Percentiles rank a stretch among this genome's conserved stretches.
Evolutionary conservation across 2,888 invertebrate species (phyloP).

Genomic region (Melanostoma mellinum): DNA sequence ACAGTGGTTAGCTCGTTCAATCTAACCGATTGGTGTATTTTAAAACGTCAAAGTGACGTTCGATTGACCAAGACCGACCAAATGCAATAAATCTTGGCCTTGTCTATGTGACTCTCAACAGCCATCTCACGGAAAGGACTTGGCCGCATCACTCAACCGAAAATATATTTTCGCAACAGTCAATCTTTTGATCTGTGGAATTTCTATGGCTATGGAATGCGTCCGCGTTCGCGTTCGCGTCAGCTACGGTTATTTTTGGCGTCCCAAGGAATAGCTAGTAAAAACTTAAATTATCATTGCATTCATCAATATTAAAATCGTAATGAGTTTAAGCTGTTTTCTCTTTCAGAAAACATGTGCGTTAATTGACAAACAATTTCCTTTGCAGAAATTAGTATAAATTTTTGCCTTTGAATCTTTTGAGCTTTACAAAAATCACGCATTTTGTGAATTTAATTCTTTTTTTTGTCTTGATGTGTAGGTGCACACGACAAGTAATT

Average conservation of each 20-base stretch:
- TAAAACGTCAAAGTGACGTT: not conserved
- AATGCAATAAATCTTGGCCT: conserved; percentile 43
- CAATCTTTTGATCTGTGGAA: conserved; percentile 49
- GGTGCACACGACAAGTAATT: conserved; percentile 17
- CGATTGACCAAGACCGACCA: conserved; percentile 16
- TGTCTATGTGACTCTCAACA: not conserved
- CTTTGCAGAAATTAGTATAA: not conserved
- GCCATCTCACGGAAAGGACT: conserved; percentile 1
- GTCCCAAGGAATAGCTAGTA: not conserved
- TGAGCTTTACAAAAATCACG: not conserved
- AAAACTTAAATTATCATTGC: conserved; percentile 1
- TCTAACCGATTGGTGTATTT: not conserved
- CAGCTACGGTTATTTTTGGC: conserved; percentile 23
- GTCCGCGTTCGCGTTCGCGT: not conserved
- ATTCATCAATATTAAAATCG: conserved; percentile 1
- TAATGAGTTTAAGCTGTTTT: conserved; percentile 1
- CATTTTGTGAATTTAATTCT: conserved; percentile 4
- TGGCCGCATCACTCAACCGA: conserved; percentile 15
- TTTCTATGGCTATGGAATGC: conserved; percentile 18
- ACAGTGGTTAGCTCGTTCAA: not conserved
- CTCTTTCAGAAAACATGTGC: conserved; percentile 11
- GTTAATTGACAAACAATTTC: conserved; percentile 4
- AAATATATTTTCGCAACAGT: conserved; percentile 3
- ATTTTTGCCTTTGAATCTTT: not conserved
- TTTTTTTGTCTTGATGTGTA: not conserved